These are phyloP conservation scores for Solea senegalensis DNA, from an alignment of 2,113 vertebrate species.

Conservation along the genomic window DNA sequence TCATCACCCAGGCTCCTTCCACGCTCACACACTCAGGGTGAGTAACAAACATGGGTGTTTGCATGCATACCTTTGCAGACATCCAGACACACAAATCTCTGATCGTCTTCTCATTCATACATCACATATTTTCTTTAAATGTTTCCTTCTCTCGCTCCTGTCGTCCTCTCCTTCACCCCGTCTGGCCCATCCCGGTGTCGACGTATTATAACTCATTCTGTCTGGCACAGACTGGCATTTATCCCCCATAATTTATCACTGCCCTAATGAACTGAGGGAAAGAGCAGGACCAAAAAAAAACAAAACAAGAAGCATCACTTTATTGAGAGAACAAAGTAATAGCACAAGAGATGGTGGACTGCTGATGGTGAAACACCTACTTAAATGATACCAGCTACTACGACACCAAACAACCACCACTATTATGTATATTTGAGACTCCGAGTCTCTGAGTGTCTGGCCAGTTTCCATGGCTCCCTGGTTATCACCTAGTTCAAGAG, in stretches of 20 bases:
- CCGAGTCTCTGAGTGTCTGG: constrained; percentile 35
- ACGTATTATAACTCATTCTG: constrained; percentile 38
- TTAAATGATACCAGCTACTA: constrained; percentile 31
- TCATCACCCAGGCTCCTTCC: constrained; percentile 91
- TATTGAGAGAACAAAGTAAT: constrained; percentile 43
- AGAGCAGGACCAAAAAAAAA: constrained; percentile 15
- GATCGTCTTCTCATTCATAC: not conserved
- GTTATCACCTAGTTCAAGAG: constrained; percentile 59
- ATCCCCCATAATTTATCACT: constrained; percentile 62
- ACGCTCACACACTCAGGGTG: constrained; percentile 93
- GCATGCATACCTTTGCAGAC: not conserved
- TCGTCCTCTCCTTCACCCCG: constrained; percentile 52
- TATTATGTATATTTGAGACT: constrained; percentile 49
- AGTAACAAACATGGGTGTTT: constrained; percentile 50
- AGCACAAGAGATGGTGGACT: constrained; percentile 29
- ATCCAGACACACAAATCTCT: not conserved
- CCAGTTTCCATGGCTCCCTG: constrained; percentile 61
- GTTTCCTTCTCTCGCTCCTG: constrained; percentile 25
- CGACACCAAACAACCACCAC: constrained; percentile 20
- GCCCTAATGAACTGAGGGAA: constrained; percentile 58
- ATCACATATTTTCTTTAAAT: constrained; percentile 28
- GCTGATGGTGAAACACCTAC: constrained; percentile 24
- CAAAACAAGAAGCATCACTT: constrained; percentile 18
- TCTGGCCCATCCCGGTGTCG: constrained; percentile 52
- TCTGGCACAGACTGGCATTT: constrained; percentile 52